Base-by-base conservation (phyloP, 2,113 vertebrate species). In the Vidua macroura region DNA sequence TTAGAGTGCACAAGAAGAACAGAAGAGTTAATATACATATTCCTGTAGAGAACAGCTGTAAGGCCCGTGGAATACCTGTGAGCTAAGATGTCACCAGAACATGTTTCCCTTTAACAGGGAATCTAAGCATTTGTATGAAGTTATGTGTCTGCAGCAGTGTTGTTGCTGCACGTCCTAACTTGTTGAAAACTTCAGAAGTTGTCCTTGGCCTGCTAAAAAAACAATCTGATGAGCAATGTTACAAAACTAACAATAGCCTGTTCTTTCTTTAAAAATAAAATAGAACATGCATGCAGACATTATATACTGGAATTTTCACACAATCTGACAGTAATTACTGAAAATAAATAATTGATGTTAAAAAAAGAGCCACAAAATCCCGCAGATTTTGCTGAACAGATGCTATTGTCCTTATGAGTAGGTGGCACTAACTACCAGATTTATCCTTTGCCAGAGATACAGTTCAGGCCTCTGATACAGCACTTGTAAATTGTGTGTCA, bases 121-220 rank as follows among this genome's bases (percentile, higher is more conserved):
- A 70, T 86, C 79, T 86, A 22, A 81, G 52, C 12, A 6, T 92
- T 83, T 82, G 17, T 80, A 41, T 59, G 55, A 70, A 93, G 75
- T 69, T 90, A 43, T 4, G 15, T 67, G 41, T 93, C 76, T 88
- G 83, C 27, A 77, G 43, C 63, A 37, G 18, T 59, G 33, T 77
- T 94, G 22, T 64, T 90, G 35, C 52, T 92, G 68, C 95, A 64
- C 0, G 92, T 64, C 48, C 14, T 64, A 39, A 86, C 95, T 73
- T 79, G 90, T 51, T 95, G 59, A 59, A 90, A 85, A 74, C 58
- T 86, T 91, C 41, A 70, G 28, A 89, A 89, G 63, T 69, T 89
- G 58, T 85, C 28, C 88, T 91, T 94, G 63, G 74, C 67, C 30
- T 92, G 78, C 67, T 90, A 51, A 85, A 95, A 94, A 84, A 85